Conservation (phyloP, 2,888 invertebrate species). For the Troilus luridus region DNA sequence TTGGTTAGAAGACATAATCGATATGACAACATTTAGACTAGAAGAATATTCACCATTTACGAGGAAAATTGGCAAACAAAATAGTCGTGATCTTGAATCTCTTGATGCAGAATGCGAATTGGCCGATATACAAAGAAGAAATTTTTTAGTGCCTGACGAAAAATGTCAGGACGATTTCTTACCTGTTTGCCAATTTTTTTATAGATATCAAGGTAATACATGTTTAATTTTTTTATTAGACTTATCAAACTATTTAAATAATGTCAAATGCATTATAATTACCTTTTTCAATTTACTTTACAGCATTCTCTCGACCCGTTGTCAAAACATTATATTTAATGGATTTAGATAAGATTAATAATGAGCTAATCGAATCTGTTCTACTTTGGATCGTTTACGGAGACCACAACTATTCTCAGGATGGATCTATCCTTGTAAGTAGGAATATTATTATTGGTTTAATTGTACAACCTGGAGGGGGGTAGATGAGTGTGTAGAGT, state of each 20-base stretch:
- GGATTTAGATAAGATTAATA: conserved; percentile 84
- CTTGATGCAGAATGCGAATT: conserved; percentile 73
- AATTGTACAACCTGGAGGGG: too few relatives aligned
- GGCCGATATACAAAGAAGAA: conserved; percentile 66
- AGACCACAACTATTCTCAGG: conserved; percentile 77
- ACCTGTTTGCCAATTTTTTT: conserved; percentile 77
- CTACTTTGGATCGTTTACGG: conserved; percentile 80
- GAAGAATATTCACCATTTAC: conserved; percentile 77
- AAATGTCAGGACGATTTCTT: conserved; percentile 81
- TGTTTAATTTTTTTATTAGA: conserved; percentile 19
- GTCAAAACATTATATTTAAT: conserved; percentile 83
- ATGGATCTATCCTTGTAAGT: conserved; percentile 80
- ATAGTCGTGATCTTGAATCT: conserved; percentile 73
- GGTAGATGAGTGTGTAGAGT: too few relatives aligned
- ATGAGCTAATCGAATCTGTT: conserved; percentile 81
- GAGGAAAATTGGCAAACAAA: conserved; percentile 72
- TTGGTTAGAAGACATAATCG: conserved; percentile 86
- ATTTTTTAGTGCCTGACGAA: conserved; percentile 74
- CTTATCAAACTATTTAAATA: neutral
- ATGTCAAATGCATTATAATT: neutral
- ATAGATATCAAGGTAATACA: conserved; percentile 75
- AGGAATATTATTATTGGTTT: neutral
- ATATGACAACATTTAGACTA: conserved; percentile 74
- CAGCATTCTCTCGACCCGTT: conserved; percentile 52
- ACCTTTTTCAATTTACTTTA: neutral